Percentiles rank a stretch among this genome's conserved stretches.
phyloP scores from a whole-genome alignment of 1,140 invertebrate species.

The Eciton burchellii region DNA sequence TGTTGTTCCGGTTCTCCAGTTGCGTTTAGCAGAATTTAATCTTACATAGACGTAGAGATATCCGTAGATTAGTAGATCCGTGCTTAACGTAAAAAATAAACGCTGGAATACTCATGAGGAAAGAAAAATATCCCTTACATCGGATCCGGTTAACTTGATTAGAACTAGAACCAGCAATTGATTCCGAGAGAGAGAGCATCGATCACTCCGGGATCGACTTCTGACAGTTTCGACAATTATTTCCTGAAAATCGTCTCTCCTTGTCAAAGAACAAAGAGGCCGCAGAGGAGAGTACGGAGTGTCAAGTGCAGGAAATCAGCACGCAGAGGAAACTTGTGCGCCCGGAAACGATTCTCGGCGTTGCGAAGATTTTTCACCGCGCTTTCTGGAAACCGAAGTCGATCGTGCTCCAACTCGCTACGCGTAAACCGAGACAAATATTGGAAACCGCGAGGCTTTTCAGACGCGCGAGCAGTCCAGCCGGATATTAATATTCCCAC shows the following conservation, averaged over 20 bases:
- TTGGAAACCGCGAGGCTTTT: slow-evolving; percentile 11
- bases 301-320: too few relatives aligned
- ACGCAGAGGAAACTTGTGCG: background rate
- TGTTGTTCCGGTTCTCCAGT: slow-evolving; percentile 7
- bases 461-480: background rate
- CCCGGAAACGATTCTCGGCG: background rate
- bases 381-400: background rate
- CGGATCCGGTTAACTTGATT: background rate
- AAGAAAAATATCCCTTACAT: too few relatives aligned
- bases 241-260: background rate
- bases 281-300: too few relatives aligned
- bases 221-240: background rate
- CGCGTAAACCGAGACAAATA: slow-evolving; percentile 23
- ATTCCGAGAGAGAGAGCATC: background rate
- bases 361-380: background rate
- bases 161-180: background rate
- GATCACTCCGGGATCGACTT: background rate
- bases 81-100: too few relatives aligned
- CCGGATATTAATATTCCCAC: slow-evolving; percentile 27
- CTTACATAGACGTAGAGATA: too few relatives aligned
- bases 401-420: background rate
- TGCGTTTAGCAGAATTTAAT: too few relatives aligned
- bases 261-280: background rate
- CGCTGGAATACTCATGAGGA: too few relatives aligned
- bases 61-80: too few relatives aligned